Conservation (phyloP, 2,888 invertebrate genomes). For the Meteorus colon region DNA sequence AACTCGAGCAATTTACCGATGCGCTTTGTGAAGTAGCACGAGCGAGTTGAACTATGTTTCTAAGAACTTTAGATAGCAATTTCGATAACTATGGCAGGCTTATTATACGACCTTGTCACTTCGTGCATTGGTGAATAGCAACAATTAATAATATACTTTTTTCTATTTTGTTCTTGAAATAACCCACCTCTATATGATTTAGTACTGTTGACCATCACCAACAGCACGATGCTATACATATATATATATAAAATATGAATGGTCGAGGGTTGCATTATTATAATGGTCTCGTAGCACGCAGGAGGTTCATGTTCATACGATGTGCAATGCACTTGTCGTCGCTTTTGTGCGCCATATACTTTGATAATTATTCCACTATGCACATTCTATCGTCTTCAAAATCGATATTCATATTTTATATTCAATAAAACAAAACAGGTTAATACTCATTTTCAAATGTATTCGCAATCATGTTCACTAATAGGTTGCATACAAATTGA, state of each 20-base stretch:
- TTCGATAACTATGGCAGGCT: neutral
- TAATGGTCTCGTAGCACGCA: conserved; percentile 63
- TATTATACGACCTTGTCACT: neutral
- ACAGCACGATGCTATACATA: neutral
- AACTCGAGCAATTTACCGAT: neutral
- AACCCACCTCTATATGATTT: neutral
- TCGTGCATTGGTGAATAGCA: neutral
- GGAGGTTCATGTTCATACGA: conserved; percentile 61
- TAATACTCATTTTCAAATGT: neutral
- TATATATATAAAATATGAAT: neutral
- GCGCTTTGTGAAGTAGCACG: neutral
- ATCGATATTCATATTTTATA: conserved; percentile 20
- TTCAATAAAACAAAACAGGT: conserved; percentile 17
- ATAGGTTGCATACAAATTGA: neutral
- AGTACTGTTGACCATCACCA: neutral
- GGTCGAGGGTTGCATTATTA: neutral
- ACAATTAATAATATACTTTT: neutral
- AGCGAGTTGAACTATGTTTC: neutral
- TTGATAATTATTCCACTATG: conserved; percentile 39
- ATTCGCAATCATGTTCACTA: neutral
- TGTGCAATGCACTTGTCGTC: conserved; percentile 63
- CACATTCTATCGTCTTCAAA: conserved; percentile 8
- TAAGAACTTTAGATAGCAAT: neutral
- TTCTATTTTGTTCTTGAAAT: neutral
- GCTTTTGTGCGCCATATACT: conserved; percentile 56